Percentiles rank a stretch among this genome's conserved stretches.
phyloP scores from a whole-genome alignment of 2,113 vertebrate genomes.

The Accipiter cooperii region DNA sequence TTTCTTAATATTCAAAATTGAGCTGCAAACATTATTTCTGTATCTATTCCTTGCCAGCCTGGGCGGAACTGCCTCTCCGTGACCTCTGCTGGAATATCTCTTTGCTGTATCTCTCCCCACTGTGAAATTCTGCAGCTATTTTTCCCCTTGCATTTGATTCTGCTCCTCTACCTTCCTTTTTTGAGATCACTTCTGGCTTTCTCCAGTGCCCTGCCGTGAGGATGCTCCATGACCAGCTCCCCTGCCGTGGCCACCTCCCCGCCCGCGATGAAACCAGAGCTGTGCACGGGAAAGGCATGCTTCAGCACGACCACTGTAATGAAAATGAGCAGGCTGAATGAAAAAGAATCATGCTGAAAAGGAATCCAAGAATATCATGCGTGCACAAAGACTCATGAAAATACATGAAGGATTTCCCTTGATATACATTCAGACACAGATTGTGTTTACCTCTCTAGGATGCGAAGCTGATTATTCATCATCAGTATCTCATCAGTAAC shows the following conservation, averaged over 20 bases:
- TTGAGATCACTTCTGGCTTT: background rate
- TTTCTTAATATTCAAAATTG: background rate
- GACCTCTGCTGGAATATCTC: background rate
- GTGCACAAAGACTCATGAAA: background rate
- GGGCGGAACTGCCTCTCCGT: background rate
- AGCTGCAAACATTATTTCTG: background rate
- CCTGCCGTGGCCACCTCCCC: background rate
- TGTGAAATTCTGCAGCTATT: background rate
- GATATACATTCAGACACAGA: background rate
- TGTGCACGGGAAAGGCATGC: background rate
- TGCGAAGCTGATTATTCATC: slow-evolving; percentile 42
- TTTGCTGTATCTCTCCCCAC: background rate
- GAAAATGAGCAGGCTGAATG: background rate
- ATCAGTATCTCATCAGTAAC: slow-evolving; percentile 18
- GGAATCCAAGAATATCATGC: background rate
- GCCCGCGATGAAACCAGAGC: fast-evolving
- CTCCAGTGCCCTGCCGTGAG: fast-evolving
- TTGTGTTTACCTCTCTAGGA: slow-evolving; percentile 18
- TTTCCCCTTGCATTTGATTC: background rate
- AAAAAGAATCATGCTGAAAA: background rate
- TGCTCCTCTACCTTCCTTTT: background rate
- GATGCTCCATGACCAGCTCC: background rate
- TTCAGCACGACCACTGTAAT: background rate
- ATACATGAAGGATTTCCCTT: slow-evolving; percentile 23
- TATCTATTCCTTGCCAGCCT: background rate